These are phyloP conservation scores for Threskiornis aethiopicus DNA, from an alignment of 2,797 vertebrate genomes.

Conservation along the genomic window DNA sequence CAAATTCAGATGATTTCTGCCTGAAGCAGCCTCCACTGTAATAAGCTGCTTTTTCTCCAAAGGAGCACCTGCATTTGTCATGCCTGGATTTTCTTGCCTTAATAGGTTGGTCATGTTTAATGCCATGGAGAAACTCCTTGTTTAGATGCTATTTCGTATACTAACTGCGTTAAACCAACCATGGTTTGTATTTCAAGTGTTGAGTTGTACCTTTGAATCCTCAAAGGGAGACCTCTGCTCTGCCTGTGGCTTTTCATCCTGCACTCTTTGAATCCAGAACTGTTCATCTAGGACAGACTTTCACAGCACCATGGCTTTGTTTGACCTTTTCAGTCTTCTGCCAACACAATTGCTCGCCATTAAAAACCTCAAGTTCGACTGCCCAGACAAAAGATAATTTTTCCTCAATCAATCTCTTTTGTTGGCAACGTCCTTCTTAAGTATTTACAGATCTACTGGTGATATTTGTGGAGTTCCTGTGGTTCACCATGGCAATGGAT, in stretches of 20 bases:
- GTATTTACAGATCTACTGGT: background rate
- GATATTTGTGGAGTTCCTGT: background rate
- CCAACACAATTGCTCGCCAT: accelerated
- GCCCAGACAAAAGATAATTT: background rate
- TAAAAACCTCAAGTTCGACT: slow-evolving; percentile 9
- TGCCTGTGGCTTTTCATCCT: background rate
- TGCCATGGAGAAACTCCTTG: background rate
- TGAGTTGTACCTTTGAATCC: background rate
- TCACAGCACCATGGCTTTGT: background rate
- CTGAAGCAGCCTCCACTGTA: background rate
- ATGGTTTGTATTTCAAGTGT: background rate
- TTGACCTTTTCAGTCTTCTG: background rate
- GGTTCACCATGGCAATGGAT: background rate
- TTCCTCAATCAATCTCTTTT: background rate
- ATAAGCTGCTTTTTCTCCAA: background rate
- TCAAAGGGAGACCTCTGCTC: background rate
- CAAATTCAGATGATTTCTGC: background rate
- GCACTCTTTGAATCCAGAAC: background rate
- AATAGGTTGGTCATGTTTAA: background rate
- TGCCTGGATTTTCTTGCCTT: background rate
- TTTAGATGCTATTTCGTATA: background rate
- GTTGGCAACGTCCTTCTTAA: background rate
- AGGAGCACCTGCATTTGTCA: background rate
- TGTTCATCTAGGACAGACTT: background rate
- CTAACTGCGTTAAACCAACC: background rate